Evolutionary conservation across 2,888 invertebrate species (phyloP).

Genomic region (Hirtodrosophila trivittata): DNA sequence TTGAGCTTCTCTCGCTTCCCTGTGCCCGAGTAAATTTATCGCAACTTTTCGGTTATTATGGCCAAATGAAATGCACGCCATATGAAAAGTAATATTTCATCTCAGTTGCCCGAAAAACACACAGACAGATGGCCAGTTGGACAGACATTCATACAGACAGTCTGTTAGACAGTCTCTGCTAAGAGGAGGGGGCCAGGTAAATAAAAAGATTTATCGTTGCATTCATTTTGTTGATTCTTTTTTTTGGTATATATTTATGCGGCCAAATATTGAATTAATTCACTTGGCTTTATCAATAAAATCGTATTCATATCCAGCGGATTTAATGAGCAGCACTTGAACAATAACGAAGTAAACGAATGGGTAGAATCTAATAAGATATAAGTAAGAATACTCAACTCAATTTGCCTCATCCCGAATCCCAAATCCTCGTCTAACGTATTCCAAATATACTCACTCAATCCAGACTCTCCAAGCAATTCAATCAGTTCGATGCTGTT

Average conservation of each 20-base stretch:
- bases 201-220: slow-evolving; percentile 45
- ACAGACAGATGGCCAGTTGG: slow-evolving; percentile 6
- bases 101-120: slow-evolving; percentile 41
- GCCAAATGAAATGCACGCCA: slow-evolving; percentile 68
- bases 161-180: not conserved
- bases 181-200: not conserved
- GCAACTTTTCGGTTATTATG: slow-evolving; percentile 64
- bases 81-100: slow-evolving; percentile 72
- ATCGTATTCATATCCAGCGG: slow-evolving; percentile 15
- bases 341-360: too few species aligned
- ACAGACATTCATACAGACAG: slow-evolving; percentile 24
- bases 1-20: not conserved
- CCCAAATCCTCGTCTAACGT: too few species aligned
- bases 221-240: slow-evolving; percentile 17
- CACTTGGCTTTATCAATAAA: slow-evolving; percentile 59
- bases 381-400: too few species aligned
- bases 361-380: too few species aligned
- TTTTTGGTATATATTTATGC: slow-evolving; percentile 47
- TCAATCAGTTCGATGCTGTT: too few species aligned
- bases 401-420: too few species aligned
- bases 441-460: too few species aligned
- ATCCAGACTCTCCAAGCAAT: too few species aligned
- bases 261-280: slow-evolving; percentile 58
- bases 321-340: slow-evolving; percentile 48
- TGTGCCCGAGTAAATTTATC: slow-evolving; percentile 44